Base-by-base conservation (phyloP, 2,113 vertebrate genomes). In the Cervus canadensis region DNA sequence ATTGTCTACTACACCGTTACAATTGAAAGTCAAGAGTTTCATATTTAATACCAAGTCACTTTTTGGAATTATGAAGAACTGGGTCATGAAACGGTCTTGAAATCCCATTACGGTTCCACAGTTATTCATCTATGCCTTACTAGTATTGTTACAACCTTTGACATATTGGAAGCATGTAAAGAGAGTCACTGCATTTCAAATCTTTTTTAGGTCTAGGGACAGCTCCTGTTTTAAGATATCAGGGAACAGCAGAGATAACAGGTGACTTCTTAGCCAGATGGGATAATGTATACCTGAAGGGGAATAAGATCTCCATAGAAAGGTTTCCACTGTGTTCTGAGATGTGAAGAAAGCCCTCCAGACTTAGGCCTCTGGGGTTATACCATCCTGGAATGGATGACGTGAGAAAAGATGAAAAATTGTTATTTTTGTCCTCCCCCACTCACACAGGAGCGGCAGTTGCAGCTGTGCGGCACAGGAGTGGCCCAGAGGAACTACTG, bases 271-370 rank as follows among this genome's bases (percentile, higher is more conserved):
- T 50, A 93, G 16, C 28, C 33, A 90, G 30, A 82, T 82, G 64
- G 54, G 30, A 96, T 82, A 78, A 92, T 57, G 16, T 25, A 26
- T 92, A 85, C 25, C 23, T 95, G 54, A 94, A 94, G 7, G 60
- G 7, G 21, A 14, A 14, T 6, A 92, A 67, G 5, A 67, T 48
- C 4, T 57, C 5, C 6, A 40, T 3, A 92, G 36, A 96, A 30
- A 71, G 19, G 14, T 86, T 59, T 97, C 76, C 59, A 91, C 91
- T 89, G 92, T 94, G 79, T 7, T 96, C 89, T 93, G 95, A 98
- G 94, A 97, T 98, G 97, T 98, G 95, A 97, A 94, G 91, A 59
- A 57, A 76, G 86, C 74, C 82, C 87, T 88, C 36, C 93, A 97
- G 97, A 97, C 79, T 89, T 0, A 84, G 81, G 62, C 87, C 86